Evolutionary conservation across 2,888 invertebrate species (phyloP), one percentile per base, ranked within the genome.

Genomic region (Alviniconcha strummeri): DNA sequence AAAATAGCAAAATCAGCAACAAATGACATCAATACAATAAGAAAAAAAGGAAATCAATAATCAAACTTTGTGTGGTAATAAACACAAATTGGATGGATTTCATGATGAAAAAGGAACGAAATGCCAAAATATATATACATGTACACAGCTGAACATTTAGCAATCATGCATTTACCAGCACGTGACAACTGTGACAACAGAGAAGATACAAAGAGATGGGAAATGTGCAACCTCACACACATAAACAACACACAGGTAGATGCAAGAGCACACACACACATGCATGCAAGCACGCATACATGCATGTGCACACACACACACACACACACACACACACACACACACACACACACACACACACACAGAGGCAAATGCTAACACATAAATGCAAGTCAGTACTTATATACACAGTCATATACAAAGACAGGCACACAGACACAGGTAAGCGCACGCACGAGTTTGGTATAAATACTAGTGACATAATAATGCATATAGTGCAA

Each of bases 271-370:
- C 52, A 72, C 52, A 72, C 19, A 72, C 52, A 72, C 36, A 36
- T 36, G 36, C 36, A 36, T 36, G 36, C 36, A 36, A 36, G 52
- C 52, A 72, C 72, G 36, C 17, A 36, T 52, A 72, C 72, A 72
- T 72, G 72, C 72, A 72, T 36, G 72, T 52, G 7, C 3, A 36
- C 72, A 74, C 52, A 36, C 52, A 74, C 52, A 74, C 9, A 52
- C 72, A 74, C n/a, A 54, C 54, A 74, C 74, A 74, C 52, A 36
- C 52, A 72, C 72, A 72, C 17, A 36, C 36, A 72, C 72, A 72
- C 3, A 36, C 72, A 74, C 52, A 36, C 52, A 74, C 52, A 74
- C 9, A 52, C 72, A 74, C n/a, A 54, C 54, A 74, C 74, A 74
- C 52, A 74, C 74, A 17, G 4, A 64, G 11, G 64, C 64, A 11